These are phyloP conservation scores for Leptonema lineaticorne DNA, from an alignment of 1,140 invertebrate species.

Conservation along the genomic window DNA sequence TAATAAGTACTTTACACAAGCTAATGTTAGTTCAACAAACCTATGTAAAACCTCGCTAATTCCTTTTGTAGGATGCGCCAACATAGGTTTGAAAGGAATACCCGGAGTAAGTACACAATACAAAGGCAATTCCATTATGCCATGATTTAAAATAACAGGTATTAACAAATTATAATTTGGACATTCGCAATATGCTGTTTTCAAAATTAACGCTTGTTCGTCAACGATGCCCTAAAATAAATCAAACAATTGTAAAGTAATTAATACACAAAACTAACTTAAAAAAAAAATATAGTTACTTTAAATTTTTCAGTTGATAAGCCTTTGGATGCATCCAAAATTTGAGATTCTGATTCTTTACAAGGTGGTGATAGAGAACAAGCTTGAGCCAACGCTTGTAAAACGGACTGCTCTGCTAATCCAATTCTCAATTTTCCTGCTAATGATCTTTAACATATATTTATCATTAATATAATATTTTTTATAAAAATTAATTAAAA, in stretches of 20 bases:
- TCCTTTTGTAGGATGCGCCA: slow-evolving; percentile 96
- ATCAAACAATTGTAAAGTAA: not conserved
- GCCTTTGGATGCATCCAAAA: slow-evolving; percentile 63
- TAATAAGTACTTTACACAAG: not conserved
- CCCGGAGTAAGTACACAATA: slow-evolving; percentile 90
- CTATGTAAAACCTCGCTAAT: slow-evolving; percentile 85
- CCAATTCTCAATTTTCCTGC: slow-evolving; percentile 95
- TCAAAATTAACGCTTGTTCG: slow-evolving; percentile 75
- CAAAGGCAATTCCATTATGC: slow-evolving; percentile 74
- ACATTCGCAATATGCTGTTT: slow-evolving; percentile 96
- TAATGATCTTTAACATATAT: slow-evolving; percentile 61
- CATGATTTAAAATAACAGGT: slow-evolving; percentile 76
- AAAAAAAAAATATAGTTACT: slow-evolving; percentile 43
- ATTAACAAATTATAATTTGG: slow-evolving; percentile 93
- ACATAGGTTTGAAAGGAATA: slow-evolving; percentile 96
- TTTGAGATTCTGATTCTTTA: slow-evolving; percentile 56
- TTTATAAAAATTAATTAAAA: slow-evolving; percentile 16
- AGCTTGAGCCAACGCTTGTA: slow-evolving; percentile 89
- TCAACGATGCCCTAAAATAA: slow-evolving; percentile 65
- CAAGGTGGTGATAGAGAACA: slow-evolving; percentile 68
- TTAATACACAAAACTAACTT: not conserved
- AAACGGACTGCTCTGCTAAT: slow-evolving; percentile 93
- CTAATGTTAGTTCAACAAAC: slow-evolving; percentile 38
- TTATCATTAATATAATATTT: not conserved
- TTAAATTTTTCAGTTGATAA: slow-evolving; percentile 74